Base-by-base conservation (phyloP, 2,888 invertebrate genomes). In the Dasysyrphus albostriatus region DNA sequence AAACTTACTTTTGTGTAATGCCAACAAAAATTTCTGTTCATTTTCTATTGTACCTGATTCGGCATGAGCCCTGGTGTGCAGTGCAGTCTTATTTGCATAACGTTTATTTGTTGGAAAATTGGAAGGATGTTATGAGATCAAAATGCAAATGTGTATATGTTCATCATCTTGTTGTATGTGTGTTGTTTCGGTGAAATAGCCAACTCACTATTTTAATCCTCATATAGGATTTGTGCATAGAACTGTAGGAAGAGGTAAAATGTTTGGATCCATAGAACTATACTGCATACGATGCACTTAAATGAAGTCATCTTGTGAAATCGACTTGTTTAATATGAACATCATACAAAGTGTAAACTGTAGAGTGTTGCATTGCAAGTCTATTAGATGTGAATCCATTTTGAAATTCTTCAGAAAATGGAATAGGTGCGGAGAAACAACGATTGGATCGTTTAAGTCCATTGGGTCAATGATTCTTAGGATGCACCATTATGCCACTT, bases 31-130 rank as follows among this genome's bases (percentile, higher is more conserved):
- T 16, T 2, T 9, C 47, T 16, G 16, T 47, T 47, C 16, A 1
- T 47, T 47, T 16, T 16, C 16, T 51, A 24, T 29, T 24, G 24
- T 51, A 51, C 24, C 51, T 51, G 24, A 12, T 29, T 51, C 24
- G 14, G 24, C 5, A 5, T 5, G 3, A 51, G 12, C 24, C 2
- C 14, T 29, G 6, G 0, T 12, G 10, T 4, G 12, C 6, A 24
- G 51, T 51, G 51, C 24, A 24, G 5, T 51, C 51, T 12, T 51
- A 51, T 51, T 51, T 51, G 51, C 51, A 51, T 51, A 51, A 51
- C 51, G 51, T 51, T 51, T 51, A 51, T 51, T 51, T 51, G 51
- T 51, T 51, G 24, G 51, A 51, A 51, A 51, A 51, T 51, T 51
- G 51, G 14, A 24, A 51, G 51, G 24, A 51, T 51, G 51, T 29